These are phyloP conservation scores for Nibea albiflora DNA, from an alignment of 2,113 vertebrate species.

Conservation along the genomic window DNA sequence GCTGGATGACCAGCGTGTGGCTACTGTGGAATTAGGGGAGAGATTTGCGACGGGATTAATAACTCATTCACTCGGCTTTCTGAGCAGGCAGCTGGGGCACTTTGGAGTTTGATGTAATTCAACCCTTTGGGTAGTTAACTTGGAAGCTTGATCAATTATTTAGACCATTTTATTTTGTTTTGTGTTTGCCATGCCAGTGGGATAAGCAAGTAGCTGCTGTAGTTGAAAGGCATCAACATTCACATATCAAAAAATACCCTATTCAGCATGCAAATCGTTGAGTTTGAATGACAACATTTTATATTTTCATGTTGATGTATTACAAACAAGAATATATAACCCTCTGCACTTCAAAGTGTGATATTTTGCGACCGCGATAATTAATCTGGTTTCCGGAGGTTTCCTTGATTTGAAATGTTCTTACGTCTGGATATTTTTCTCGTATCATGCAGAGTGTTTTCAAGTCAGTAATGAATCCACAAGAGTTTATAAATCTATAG, in stretches of 20 bases:
- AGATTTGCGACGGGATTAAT: constrained; percentile 73
- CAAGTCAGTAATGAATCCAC: constrained; percentile 5
- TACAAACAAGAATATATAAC: constrained; percentile 32
- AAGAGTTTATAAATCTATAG: constrained; percentile 9
- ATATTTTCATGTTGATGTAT: constrained; percentile 24
- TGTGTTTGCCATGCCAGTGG: constrained; percentile 54
- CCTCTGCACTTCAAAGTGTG: not conserved
- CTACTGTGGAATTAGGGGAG: constrained; percentile 60
- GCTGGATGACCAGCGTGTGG: constrained; percentile 71
- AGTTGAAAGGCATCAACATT: constrained; percentile 48
- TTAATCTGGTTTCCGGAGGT: constrained; percentile 19
- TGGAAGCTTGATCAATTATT: constrained; percentile 79
- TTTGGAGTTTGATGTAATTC: constrained; percentile 75
- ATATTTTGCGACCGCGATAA: constrained; percentile 13
- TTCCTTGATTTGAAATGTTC: constrained; percentile 10
- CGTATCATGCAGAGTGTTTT: not conserved
- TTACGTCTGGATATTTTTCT: constrained; percentile 15
- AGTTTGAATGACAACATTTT: constrained; percentile 39
- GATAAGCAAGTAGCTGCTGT: constrained; percentile 40
- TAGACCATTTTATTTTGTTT: constrained; percentile 69
- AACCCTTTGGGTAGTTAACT: constrained; percentile 77
- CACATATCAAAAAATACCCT: constrained; percentile 33
- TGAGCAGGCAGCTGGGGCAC: constrained; percentile 57
- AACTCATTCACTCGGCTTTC: constrained; percentile 60
- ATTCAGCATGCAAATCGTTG: constrained; percentile 35